Percentiles rank a stretch among this genome's conserved stretches.
phyloP scores from a whole-genome alignment of 2,888 invertebrate genomes.

The Spatulosminthurus flaviceps region DNA sequence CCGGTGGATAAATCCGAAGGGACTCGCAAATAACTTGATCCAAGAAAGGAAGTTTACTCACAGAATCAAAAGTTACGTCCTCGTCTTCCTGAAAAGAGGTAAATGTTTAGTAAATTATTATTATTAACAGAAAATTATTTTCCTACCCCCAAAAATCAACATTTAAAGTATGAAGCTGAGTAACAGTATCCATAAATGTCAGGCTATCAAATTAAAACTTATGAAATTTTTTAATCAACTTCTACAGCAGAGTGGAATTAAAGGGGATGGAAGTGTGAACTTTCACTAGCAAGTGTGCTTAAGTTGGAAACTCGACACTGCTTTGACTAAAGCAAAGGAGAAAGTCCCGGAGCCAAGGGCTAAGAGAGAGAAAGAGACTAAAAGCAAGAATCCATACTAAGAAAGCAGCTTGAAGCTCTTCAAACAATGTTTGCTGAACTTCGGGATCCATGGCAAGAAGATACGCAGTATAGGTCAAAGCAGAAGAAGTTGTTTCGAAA shows the following conservation, averaged over 20 bases:
- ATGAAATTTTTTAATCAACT: too few species aligned
- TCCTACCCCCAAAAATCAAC: too few species aligned
- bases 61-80: conserved; percentile 65
- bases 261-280: neutral
- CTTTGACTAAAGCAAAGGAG: neutral
- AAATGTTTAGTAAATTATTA: too few species aligned
- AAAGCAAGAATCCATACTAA: conserved; percentile 45
- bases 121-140: too few species aligned
- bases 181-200: too few species aligned
- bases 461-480: conserved; percentile 68
- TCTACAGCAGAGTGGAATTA: too few species aligned
- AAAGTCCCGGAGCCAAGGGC: neutral
- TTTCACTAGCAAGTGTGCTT: neutral
- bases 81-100: conserved; percentile 52
- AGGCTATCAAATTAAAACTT: too few species aligned
- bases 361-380: neutral
- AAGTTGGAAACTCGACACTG: neutral
- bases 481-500: conserved; percentile 70
- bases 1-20: conserved; percentile 67
- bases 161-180: too few species aligned
- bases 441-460: conserved; percentile 68
- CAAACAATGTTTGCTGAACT: conserved; percentile 67
- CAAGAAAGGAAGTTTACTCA: conserved; percentile 66
- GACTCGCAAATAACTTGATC: conserved; percentile 68
- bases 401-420: conserved; percentile 66